Conservation (phyloP, 2,888 invertebrate species). For the Macaria notata region DNA sequence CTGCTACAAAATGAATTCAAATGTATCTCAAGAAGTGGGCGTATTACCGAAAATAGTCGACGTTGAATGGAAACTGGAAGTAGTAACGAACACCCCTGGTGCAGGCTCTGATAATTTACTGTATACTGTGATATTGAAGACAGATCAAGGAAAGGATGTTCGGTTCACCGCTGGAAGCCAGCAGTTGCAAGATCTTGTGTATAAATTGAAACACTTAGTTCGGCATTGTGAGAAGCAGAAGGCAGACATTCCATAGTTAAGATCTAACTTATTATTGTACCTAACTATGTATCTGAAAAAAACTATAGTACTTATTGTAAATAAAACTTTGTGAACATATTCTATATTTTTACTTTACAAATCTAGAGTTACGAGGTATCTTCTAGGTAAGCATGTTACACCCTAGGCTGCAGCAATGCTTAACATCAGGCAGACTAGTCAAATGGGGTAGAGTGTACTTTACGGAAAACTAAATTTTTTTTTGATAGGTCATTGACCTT, state of each 20-base stretch:
- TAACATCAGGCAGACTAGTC: no score
- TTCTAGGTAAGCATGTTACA: no score
- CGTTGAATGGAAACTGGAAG: constrained; percentile 84
- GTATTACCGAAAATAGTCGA: constrained; percentile 80
- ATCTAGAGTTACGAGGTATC: no score
- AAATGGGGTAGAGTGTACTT: no score
- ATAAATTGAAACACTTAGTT: constrained; percentile 85
- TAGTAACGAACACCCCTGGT: constrained; percentile 65
- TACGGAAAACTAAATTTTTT: no score
- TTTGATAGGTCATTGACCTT: no score
- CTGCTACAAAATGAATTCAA: constrained; percentile 40
- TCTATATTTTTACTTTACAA: no score
- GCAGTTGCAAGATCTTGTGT: constrained; percentile 85
- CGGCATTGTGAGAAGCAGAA: constrained; percentile 83
- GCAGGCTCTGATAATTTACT: constrained; percentile 68
- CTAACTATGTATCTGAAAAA: no score
- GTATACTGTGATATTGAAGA: constrained; percentile 70
- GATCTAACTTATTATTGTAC: no score
- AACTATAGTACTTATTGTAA: no score
- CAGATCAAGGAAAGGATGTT: constrained; percentile 69
- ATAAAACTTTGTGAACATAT: no score
- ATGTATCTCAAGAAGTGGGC: constrained; percentile 39
- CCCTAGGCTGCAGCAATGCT: no score
- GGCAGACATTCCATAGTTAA: constrained; percentile 52
- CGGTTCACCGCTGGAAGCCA: constrained; percentile 84